Evolutionary conservation across 2,888 invertebrate species (phyloP), one percentile per base, ranked within the genome.

Genomic region (Andrena haemorrhoa): DNA sequence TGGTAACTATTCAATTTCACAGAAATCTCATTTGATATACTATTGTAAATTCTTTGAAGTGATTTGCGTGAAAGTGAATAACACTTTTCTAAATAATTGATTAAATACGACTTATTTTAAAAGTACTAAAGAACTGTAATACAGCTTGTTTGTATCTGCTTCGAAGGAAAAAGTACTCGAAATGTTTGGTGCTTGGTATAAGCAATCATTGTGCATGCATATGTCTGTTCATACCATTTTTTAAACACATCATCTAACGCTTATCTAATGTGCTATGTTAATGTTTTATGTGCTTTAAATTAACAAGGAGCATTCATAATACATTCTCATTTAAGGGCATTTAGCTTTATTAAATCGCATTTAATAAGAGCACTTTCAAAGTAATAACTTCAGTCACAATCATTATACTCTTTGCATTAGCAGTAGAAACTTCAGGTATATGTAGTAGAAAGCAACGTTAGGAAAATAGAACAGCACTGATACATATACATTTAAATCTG

Each of bases 251-350:
- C 69, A 41, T 47, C n/a, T 49, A 23, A 64, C 33, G 64, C 53
- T 61, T 77, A 10, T 20, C 10, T 68, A 60, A 60, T 41, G 12
- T 60, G 41, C 31, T 26, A 63, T 31, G 16, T 47, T 61, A 51
- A 81, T 47, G 64, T 75, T 85, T 79, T 60, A 63, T 78, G 53
- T 68, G 84, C 85, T 89, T 85, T 23, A 74, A 33, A 61, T 75
- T 88, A 82, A 88, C 66, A 68, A 51, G 5, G 71, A 77, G 74
- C 78, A 63, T 73, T 70, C 66, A 33, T 71, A 29, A 51, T 64
- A 35, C 33, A 63, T 71, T 63, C 29, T 49, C 72, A 72, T 66
- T 8, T 8, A 23, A 53, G 53, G 65, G 53, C 26, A 49, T n/a
- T 20, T 35, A 35, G 16, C 64, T 10, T 64, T 12, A 69, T 23